Base-by-base conservation (phyloP, 1,140 invertebrate species). In the Diabrotica undecimpunctata region DNA sequence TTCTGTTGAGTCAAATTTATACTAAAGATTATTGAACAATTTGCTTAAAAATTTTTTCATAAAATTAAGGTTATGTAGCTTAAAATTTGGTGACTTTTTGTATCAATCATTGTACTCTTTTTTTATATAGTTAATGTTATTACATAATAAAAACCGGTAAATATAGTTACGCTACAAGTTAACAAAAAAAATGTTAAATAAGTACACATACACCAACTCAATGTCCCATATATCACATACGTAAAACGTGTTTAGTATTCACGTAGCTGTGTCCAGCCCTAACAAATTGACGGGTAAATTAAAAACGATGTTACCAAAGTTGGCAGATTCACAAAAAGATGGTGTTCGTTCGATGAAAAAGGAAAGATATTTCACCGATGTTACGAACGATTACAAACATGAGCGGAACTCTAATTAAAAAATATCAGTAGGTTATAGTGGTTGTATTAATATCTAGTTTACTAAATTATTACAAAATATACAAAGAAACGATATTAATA, bases 261-360 rank as follows among this genome's bases (percentile, higher is more conserved):
- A 46, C 41, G 41, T 46, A 25, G 25, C n/a, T 46, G 41, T 46
- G 41, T 46, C 41, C 41, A 46, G 8, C 3, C 41, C 41, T 46
- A 46, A 46, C 41, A 46, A 46, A 46, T 46, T 46, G 41, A 46
- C 41, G 41, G 41, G 41, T 46, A 46, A 46, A 46, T 46, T 46
- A 46, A 46, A 46, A 46, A 46, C 41, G 41, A 46, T n/a, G 41
- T 46, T 46, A 46, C 41, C 41, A 46, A 46, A 46, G 41, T 46
- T 46, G 41, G 41, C 41, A 46, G 41, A 46, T 46, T 46, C 41
- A n/a, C 41, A 46, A 46, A 46, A 46, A 46, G 41, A 46, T 46
- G 41, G 41, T 46, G 41, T 46, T n/a, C 41, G n/a, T 46, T 6
- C 41, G 41, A 46, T 46, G 41, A 46, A 46, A 46, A 46, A 46